phyloP scores from a whole-genome alignment of 2,888 invertebrate genomes.

The Drosophila sordidula region DNA sequence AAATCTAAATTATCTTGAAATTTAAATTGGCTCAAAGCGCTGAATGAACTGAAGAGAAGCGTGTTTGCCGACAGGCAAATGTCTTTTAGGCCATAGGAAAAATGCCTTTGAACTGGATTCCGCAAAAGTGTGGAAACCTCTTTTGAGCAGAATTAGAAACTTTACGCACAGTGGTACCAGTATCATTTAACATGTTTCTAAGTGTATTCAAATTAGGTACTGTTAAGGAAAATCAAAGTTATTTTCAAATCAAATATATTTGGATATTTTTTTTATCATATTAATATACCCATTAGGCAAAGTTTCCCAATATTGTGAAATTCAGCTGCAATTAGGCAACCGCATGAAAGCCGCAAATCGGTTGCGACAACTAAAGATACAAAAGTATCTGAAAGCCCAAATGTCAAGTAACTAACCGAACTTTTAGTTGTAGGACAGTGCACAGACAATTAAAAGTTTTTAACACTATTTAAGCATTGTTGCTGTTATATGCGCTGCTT shows the following conservation, averaged over 20 bases:
- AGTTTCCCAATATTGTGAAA: too few species aligned
- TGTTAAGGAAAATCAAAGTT: too few species aligned
- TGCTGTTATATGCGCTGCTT: slow-evolving; percentile 14
- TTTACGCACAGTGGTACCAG: neutral
- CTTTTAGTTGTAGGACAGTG: slow-evolving; percentile 9
- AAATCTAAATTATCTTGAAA: slow-evolving; percentile 14
- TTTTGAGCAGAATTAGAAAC: neutral
- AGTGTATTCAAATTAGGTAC: too few species aligned
- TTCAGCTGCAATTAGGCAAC: too few species aligned
- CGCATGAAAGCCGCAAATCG: slow-evolving; percentile 13
- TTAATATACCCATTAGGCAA: too few species aligned
- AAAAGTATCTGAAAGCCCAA: slow-evolving; percentile 8
- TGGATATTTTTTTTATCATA: too few species aligned
- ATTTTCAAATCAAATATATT: too few species aligned
- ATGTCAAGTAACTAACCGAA: slow-evolving; percentile 12
- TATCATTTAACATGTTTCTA: too few species aligned
- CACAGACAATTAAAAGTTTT: slow-evolving; percentile 32
- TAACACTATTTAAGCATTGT: slow-evolving; percentile 6
- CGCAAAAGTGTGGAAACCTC: too few species aligned
- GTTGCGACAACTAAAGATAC: slow-evolving; percentile 7
- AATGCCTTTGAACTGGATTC: neutral
- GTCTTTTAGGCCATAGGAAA: slow-evolving; percentile 7
- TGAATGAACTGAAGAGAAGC: slow-evolving; percentile 5
- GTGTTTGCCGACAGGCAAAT: slow-evolving; percentile 10
- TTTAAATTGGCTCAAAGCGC: slow-evolving; percentile 2